Base-by-base conservation (phyloP, 2,888 invertebrate genomes). In the Microctonus aethiopoides region DNA sequence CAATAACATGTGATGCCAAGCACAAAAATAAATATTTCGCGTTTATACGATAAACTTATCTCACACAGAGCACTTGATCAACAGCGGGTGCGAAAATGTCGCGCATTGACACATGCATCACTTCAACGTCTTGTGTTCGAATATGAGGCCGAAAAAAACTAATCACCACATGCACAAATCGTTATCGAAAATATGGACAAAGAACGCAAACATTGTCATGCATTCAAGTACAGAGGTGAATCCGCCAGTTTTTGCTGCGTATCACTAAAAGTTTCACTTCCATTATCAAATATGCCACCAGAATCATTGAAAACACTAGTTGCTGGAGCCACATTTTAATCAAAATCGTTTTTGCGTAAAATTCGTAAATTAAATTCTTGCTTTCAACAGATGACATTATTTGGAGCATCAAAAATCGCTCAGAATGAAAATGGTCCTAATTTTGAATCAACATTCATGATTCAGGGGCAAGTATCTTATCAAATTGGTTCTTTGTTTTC, bases 241-340 rank as follows among this genome's bases (percentile, higher is more conserved):
- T 73, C 83, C 59, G 75, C 78, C 76, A 86, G 83, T 76, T 80
- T 86, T 79, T 87, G 84, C 76, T 87, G 84, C 78, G 78, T 81
- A 67, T 79, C 75, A 74, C 84, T 84, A 71, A 86, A 87, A 82
- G 81, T 86, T 72, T 79, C 80, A 80, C 78, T 86, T 77, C 75
- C 80, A 74, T 76, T 76, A 80, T 78, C 87, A 74, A 72, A 72
- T 67, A 65, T 79, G 73, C 84, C 82, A 78, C 82, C 84, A 68
- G 81, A 85, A 75, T 84, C 84, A 77, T 77, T 84, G 77, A 52
- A 16, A 68, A 46, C 67, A 3, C 22, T 69, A n/a, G 26, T 72
- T 26, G 16, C 67, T 24, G 65, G 67, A 4, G 22, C 63, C 29
- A 11, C 56, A 51, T 13, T 10, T 16, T 56, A 74, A 51, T 76